Base-by-base conservation (phyloP, 2,797 vertebrate genomes). In the Crocidura indochinensis region DNA sequence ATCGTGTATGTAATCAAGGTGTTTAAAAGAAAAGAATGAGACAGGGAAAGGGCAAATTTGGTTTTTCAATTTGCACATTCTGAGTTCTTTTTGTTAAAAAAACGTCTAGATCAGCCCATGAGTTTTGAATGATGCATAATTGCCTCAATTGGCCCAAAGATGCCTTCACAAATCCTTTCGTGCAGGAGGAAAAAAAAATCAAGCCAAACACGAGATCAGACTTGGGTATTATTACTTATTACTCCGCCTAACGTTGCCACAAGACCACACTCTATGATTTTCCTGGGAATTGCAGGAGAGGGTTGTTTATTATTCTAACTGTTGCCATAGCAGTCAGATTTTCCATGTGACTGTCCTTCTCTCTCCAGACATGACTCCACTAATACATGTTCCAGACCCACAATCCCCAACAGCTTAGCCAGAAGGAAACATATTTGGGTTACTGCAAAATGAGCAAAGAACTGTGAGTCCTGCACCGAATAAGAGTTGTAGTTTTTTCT, bases 311-410 rank as follows among this genome's bases (percentile, higher is more conserved):
- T 98, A 91, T 93, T 97, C 47, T 86, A 87, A 27, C 75, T 47
- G 98, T 98, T 97, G 92, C 97, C 96, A 98, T 98, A 94, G 97
- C 71, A 64, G 93, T 94, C 96, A 86, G 11, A 81, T 90, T 97
- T 97, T 97, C 96, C 95, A 96, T 96, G 94, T 96, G 96, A 87
- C 92, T 93, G 56, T 95, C 93, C 96, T 96, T 95, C 95, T 94
- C 95, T 94, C 95, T 83, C 95, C 95, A 98, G 97, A 98, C 96
- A 93, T 97, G 96, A 97, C 96, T 94, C 96, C 96, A 96, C 95
- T 96, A 97, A 95, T 94, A 92, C 91, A 96, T 83, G 92, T 96
- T 97, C 97, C 97, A 98, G 97, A 97, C 95, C 96, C 96, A 87
- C 94, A 94, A 96, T 91, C 94, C 53, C 91, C 96, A 90, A 94